phyloP scores from a whole-genome alignment of 2,113 vertebrate species.

The Anthoscopus minutus region DNA sequence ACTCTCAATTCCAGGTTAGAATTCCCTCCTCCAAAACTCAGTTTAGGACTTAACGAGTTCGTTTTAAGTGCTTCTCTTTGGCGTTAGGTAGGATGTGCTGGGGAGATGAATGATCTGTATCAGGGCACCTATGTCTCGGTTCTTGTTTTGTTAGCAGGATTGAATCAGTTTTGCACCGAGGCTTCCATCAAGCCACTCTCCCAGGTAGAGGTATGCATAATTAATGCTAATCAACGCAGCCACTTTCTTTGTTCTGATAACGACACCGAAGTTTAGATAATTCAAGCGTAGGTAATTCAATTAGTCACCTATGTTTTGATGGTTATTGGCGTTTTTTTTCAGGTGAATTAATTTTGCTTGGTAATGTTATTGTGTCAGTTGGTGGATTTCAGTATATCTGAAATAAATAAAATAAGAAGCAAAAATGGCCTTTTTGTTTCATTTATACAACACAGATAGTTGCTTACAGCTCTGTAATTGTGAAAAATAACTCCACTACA shows the following conservation, averaged over 20 bases:
- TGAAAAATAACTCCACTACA: neutral
- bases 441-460: neutral
- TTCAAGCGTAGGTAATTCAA: neutral
- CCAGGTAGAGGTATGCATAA: slow-evolving; percentile 74
- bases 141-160: slow-evolving; percentile 73
- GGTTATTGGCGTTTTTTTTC: neutral
- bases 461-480: neutral
- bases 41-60: neutral
- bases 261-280: slow-evolving; percentile 6
- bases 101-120: slow-evolving; percentile 27
- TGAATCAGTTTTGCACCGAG: slow-evolving; percentile 74
- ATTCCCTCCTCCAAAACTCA: neutral
- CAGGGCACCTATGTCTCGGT: slow-evolving; percentile 63
- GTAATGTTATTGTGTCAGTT: neutral
- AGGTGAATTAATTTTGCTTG: neutral
- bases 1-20: neutral
- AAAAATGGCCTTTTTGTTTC: neutral
- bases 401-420: neutral
- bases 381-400: neutral
- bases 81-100: neutral
- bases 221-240: slow-evolving; percentile 70
- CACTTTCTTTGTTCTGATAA: slow-evolving; percentile 63
- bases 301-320: neutral
- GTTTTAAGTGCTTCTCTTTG: neutral
- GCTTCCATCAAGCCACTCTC: slow-evolving; percentile 70